A percentile compares a stretch with the other conserved stretches of the same genome.
Evolutionary conservation across 2,888 invertebrate species (phyloP).

Genomic region (Hydriomena furcata): DNA sequence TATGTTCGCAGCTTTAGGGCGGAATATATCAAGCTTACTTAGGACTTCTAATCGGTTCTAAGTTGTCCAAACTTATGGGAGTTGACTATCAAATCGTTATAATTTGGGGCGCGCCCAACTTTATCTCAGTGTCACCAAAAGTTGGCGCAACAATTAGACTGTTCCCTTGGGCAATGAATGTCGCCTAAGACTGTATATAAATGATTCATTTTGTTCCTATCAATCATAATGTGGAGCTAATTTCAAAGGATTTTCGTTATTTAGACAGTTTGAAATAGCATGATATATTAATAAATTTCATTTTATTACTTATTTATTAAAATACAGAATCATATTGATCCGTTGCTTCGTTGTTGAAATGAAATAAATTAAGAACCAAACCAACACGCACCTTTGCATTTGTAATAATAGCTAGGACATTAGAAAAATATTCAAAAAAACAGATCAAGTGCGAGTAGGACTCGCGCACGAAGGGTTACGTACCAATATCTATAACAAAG

Average conservation of each 20-base stretch:
- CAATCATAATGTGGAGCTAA: slow-evolving; percentile 20
- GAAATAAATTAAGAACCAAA: too few species aligned
- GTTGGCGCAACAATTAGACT: slow-evolving; percentile 59
- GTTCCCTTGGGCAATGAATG: slow-evolving; percentile 42
- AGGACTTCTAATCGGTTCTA: slow-evolving; percentile 29
- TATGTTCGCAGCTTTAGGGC: slow-evolving; percentile 33
- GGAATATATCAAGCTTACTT: slow-evolving; percentile 29
- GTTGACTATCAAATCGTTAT: slow-evolving; percentile 57
- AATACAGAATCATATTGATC: too few species aligned
- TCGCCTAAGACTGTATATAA: slow-evolving; percentile 29
- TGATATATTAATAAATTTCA: too few species aligned
- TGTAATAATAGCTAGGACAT: too few species aligned
- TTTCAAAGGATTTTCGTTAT: slow-evolving; percentile 3
- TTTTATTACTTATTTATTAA: too few species aligned
- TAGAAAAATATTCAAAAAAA: too few species aligned
- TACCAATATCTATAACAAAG: too few species aligned
- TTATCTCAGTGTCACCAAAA: slow-evolving; percentile 56
- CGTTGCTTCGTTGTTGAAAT: too few species aligned
- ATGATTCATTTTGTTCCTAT: slow-evolving; percentile 29
- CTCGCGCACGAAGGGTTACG: too few species aligned
- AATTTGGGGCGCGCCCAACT: slow-evolving; percentile 59
- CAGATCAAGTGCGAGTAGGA: too few species aligned
- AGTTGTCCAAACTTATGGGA: slow-evolving; percentile 33
- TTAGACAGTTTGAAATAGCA: not conserved
- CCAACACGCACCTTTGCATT: too few species aligned